Conservation (phyloP, 1,140 invertebrate genomes). For the Trichomalopsis sarcophagae region DNA sequence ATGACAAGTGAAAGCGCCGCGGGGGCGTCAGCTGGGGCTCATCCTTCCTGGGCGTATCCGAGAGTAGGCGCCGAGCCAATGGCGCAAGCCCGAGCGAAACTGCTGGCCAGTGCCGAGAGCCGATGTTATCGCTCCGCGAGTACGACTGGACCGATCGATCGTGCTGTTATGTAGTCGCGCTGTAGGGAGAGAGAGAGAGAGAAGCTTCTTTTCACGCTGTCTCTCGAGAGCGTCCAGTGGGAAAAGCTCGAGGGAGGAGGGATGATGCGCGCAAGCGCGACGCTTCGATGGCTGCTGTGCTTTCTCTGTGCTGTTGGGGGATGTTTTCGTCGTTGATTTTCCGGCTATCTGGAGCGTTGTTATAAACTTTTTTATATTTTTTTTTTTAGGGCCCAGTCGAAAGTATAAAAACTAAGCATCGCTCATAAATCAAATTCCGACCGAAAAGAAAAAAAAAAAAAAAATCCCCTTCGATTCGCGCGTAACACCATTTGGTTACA, state of each 20-base stretch:
- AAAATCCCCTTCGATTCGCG: conserved; percentile 38
- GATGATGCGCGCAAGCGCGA: not conserved
- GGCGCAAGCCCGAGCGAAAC: conserved; percentile 22
- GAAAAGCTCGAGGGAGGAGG: not conserved
- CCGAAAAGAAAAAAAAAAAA: not conserved
- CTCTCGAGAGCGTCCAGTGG: not conserved
- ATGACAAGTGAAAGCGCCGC: conserved; percentile 52
- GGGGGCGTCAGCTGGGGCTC: conserved; percentile 59
- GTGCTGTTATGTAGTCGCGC: not conserved
- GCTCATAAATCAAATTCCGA: not conserved
- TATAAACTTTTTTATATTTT: no score
- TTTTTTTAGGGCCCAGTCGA: no score
- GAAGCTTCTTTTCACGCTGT: not conserved
- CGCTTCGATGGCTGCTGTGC: not conserved
- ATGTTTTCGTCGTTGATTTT: not conserved
- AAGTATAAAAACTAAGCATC: no score
- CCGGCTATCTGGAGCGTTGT: no score
- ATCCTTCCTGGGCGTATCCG: conserved; percentile 73
- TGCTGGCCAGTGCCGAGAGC: conserved; percentile 36
- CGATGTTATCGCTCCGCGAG: conserved; percentile 37
- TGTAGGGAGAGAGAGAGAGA: not conserved
- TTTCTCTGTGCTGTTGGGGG: not conserved
- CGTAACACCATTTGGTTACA: conserved; percentile 48
- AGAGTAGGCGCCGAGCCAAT: conserved; percentile 62
- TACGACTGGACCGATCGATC: conserved; percentile 45